Base-by-base conservation (phyloP, 2,797 vertebrate species). In the Pseudopleuronectes americanus region DNA sequence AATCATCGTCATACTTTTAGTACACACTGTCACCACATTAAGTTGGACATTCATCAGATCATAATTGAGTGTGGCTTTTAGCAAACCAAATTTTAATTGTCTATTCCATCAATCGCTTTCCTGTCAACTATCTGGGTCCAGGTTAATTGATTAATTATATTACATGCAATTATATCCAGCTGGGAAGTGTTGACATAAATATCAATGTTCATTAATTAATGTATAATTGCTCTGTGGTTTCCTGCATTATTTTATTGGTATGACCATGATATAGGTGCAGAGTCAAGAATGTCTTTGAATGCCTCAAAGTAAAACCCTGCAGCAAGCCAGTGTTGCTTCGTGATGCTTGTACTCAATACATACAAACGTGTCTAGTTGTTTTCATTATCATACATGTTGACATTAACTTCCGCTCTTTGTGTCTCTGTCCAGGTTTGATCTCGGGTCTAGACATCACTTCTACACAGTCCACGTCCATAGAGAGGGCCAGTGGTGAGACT, bases 401-500 rank as follows among this genome's bases (percentile, higher is more conserved):
- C 59, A 41, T 63, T 23, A 1, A 52, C 31, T 4, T 22, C 5
- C 14, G 47, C 0, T 66, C 26, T 83, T 61, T 55, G 14, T 73
- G 22, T 74, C 9, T 74, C 33, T 58, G 33, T 82, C 4, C 67
- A 94, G 93, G 88, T 76, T 67, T 77, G 72, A 84, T 80, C 61
- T 86, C 70, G 9, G 92, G 96, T 74, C 67, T 99, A 4, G 93
- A 89, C 22, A 95, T 99, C 84, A 95, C 89, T 1, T 89, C 95
- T 47, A 38, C 68, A 2, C 94, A 88, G 0, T 72, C 81, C 0
- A 76, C 86, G 0, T 79, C 88, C 31, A 85, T 96, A 59, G 96
- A 98, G 83, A 96, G 93, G 77, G 96, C 97, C 74, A 96, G 96
- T 66, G 96, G 96, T 49, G 94, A 96, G 85, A 96, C 90, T 22